Evolutionary conservation across 2,113 vertebrate genomes (phyloP), one percentile per base, ranked within the genome.

Genomic region (Odontophorus gujanensis): DNA sequence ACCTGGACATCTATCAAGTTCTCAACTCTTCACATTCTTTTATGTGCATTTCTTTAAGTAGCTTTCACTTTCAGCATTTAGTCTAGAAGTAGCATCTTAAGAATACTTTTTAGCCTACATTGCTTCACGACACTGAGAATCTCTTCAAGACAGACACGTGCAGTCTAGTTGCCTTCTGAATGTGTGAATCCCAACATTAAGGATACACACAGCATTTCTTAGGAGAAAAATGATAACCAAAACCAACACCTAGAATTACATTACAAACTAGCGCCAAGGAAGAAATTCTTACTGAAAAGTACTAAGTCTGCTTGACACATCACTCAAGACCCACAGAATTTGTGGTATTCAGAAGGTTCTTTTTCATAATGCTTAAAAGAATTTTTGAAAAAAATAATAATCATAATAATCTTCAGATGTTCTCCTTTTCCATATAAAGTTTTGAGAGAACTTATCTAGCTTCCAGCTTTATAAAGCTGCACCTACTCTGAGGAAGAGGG

Each of bases 1-100:
- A 96, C 87, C 82, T 93, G 78, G 36, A 57, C 75, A 82, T 34
- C 93, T 89, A 87, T 85, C 75, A 89, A 94, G 67, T 65, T 85
- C 87, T 59, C 87, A 92, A 40, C 59, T 91, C 90, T 87, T 91
- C 92, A 66, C 32, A 50, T 13, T 85, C 38, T 74, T 28, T n/a
- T 53, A 28, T 34, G 79, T 1, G 8, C 34, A 76, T 89, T 85
- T 92, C 78, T 90, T 87, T 4, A 66, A 62, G 18, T 47, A 24
- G 5, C n/a, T 76, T 61, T 24, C n/a, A 3, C 10, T 65, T 91
- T 81, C 59, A 6, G 1, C 14, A 72, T 28, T 53, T 67, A 83
- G 75, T 38, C 45, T 57, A 74, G 40, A 74, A 83, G 36, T 59
- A 68, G 30, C 19, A 50, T 22, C 34, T 78, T 42, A 86, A 26